Base-by-base conservation (phyloP, 2,113 vertebrate species). In the Misgurnus mizolepis region DNA sequence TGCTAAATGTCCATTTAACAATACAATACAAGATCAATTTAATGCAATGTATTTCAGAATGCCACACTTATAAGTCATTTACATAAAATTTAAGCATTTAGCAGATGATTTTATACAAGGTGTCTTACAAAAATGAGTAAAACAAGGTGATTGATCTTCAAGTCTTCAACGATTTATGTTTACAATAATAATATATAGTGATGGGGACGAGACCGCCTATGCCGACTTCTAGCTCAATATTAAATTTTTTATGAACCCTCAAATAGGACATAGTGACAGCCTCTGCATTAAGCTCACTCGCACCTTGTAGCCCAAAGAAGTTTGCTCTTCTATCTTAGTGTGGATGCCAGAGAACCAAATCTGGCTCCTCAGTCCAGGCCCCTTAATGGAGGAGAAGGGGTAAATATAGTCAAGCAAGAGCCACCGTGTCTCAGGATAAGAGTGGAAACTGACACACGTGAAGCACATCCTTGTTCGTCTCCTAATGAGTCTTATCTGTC, bases 401-500 rank as follows among this genome's bases (percentile, higher is more conserved):
- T 82, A 78, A 78, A 82, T 66, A 82, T 73, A 82, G 75, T 61
- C 53, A 58, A 70, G 67, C 61, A 47, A 73, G 61, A 78, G 68
- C 76, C 76, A 61, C 49, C 8, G 3, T 34, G 72, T 78, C 81
- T 67, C 68, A 43, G 74, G 61, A 78, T 45, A 77, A 61, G 53
- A 40, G 47, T 56, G 76, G 22, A 40, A 78, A 78, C 41, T 64
- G 41, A 61, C 56, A 73, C 55, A 64, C 34, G 43, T 58, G 18
- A 1, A 22, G 62, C 61, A 34, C 79, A 67, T 80, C 79, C 65
- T 75, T 64, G 49, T 66, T 41, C 69, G 50, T 66, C 61, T 43
- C 4, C 7, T 66, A 80, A 55, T 84, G 73, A 76, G 56, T 73
- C 80, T 78, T 76, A 80, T 86, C 87, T 83, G 86, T 85, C 86